These are phyloP conservation scores for Cetonia aurata DNA, from an alignment of 2,888 invertebrate genomes.

Conservation along the genomic window DNA sequence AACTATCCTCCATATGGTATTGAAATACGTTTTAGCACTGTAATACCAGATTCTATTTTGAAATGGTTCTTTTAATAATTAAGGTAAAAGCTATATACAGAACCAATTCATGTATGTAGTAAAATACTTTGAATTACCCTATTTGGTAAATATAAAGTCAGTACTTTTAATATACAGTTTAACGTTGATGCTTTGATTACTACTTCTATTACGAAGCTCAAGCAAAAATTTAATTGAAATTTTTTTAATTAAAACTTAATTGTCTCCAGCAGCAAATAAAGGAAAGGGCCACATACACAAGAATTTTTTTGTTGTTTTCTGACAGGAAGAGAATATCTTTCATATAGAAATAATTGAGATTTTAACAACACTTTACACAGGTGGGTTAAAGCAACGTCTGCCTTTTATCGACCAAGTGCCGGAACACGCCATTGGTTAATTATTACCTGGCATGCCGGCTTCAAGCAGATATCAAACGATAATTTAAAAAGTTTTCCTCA, in stretches of 20 bases:
- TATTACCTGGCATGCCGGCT: conserved; percentile 54
- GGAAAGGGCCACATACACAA: background rate
- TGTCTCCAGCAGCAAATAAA: background rate
- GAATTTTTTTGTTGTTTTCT: background rate
- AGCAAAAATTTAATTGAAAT: too few species aligned
- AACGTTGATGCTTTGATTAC: too few species aligned
- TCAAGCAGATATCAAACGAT: conserved; percentile 51
- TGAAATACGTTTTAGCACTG: too few species aligned
- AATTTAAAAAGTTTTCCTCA: conserved; percentile 53
- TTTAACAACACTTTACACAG: conserved; percentile 17
- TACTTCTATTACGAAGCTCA: too few species aligned
- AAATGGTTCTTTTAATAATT: too few species aligned
- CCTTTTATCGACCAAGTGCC: conserved; percentile 48
- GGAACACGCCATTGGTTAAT: conserved; percentile 54
- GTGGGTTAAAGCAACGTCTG: conserved; percentile 14
- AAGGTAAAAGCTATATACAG: too few species aligned
- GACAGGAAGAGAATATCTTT: conserved; percentile 3
- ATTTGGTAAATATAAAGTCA: too few species aligned
- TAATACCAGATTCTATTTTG: too few species aligned
- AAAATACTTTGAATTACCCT: too few species aligned
- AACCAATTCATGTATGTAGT: too few species aligned
- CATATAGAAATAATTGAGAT: conserved; percentile 11
- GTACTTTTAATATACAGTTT: too few species aligned
- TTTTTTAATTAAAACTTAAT: conserved; percentile 1
- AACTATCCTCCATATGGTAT: too few species aligned